Base-by-base conservation (phyloP, 2,888 invertebrate genomes). In the Strigamia crassipes region DNA sequence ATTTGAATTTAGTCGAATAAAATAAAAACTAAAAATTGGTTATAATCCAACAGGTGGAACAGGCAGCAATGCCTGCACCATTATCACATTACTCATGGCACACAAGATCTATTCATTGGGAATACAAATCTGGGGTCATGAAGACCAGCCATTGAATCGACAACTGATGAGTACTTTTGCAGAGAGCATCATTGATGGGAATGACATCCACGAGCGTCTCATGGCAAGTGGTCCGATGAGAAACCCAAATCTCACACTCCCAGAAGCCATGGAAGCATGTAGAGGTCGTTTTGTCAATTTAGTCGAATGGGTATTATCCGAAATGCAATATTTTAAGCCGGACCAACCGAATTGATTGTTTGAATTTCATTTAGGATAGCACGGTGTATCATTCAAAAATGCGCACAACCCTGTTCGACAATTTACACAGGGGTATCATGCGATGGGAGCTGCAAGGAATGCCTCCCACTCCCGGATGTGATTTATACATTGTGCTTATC, bases 31-130 rank as follows among this genome's bases (percentile, higher is more conserved):
- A n/a, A n/a, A n/a, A n/a, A n/a, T n/a, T n/a, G n/a, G n/a, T n/a
- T n/a, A n/a, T n/a, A n/a, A n/a, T n/a, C 2, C 18, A 13, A 51
- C 27, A 81, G 81, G 81, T 13, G 81, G 81, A 12, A 81, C 42
- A 23, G 83, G 83, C 34, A 83, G 83, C 81, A 83, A 83, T 56
- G 83, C 83, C 12, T 83, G 83, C 80, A 83, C 83, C 13, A 81
- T 83, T 31, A 83, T 83, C 38, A 82, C 81, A 21, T 61, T 83
- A 31, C 46, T 83, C 8, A 83, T 83, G 82, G 83, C 83, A 15
- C 82, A 83, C 61, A 66, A 83, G 13, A 79, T 83, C 9, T 79
- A 82, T 38, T 56, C 51, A 9, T 73, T 80, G 23, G 73, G 80
- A 38, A 81, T 83, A 13, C 78, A 46, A 21, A 82, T 83, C 21